Base-by-base conservation (phyloP, 2,888 invertebrate species). In the Labia minor region DNA sequence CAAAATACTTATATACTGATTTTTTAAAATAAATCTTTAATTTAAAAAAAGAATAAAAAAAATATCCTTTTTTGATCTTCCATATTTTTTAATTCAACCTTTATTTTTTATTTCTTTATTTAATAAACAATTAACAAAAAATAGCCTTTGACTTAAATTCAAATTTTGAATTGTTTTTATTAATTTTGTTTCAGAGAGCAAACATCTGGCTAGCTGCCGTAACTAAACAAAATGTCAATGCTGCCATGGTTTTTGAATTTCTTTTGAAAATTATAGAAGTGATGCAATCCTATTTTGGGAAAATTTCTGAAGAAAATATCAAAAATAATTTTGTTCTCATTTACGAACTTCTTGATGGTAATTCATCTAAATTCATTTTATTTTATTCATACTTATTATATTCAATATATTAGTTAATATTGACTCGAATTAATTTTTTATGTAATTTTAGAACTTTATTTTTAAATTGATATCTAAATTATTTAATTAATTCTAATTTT, bases 251-350 rank as follows among this genome's bases (percentile, higher is more conserved):
- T 49, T 98, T 99, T 77, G 98, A 99, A 81, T 98, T 99, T 78
- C 83, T 99, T 62, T 85, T 96, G 66, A 97, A 98, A 79, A 96
- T 99, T 77, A 97, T 92, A 69, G 92, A 93, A 75, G 96, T 99
- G 66, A 99, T 99, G 99, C 96, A 97, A 79, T 95, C 96, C 0
- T 99, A 99, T 79, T 99, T 99, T 77, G 99, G 98, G 67, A 99
- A 99, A 81, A 94, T 99, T 71, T 96, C 97, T 0, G 99, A 99
- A 77, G 99, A 99, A 78, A 99, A 99, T 77, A 98, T 99, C 75
- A 99, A 99, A 81, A 99, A 99, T 78, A 99, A 99, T 80, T 99
- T 99, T 81, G 99, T 99, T 18, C 85, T 99, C 20, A 99, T 99
- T 74, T 99, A 99, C 77, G 99, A 99, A 80, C 81, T 99, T 72